Conservation (phyloP, 2,797 vertebrate genomes). For the Halcyon chelicuti region DNA sequence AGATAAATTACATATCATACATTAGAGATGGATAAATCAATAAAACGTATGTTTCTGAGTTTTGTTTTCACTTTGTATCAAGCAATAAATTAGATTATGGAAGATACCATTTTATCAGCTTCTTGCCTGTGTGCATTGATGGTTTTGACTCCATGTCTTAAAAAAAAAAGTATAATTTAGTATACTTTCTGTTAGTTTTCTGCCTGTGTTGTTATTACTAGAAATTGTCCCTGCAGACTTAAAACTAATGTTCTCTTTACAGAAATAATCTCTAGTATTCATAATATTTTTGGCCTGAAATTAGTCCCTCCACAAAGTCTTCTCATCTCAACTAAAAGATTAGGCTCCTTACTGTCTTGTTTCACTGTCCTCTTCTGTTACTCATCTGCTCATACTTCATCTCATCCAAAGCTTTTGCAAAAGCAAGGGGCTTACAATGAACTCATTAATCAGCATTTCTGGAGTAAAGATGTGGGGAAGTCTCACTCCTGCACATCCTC, state of each 20-base stretch:
- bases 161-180: neutral
- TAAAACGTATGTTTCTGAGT: neutral
- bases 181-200: neutral
- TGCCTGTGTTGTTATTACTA: conserved; percentile 28
- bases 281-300: conserved; percentile 29
- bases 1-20: neutral
- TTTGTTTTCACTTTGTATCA: neutral
- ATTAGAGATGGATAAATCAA: neutral
- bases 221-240: conserved; percentile 25
- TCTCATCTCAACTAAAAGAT: conserved; percentile 31
- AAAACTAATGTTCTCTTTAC: conserved; percentile 31
- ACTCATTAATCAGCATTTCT: conserved; percentile 27
- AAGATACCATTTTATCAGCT: neutral
- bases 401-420: conserved; percentile 1
- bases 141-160: neutral
- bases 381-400: conserved; percentile 32
- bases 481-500: conserved; percentile 5
- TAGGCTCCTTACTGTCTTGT: conserved; percentile 17
- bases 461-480: conserved; percentile 37
- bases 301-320: conserved; percentile 17
- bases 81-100: neutral
- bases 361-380: conserved; percentile 61
- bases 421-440: neutral
- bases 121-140: neutral
- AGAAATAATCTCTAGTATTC: conserved; percentile 45